These are phyloP conservation scores for Ivindomyrus marchei DNA, from an alignment of 2,113 vertebrate species.

Conservation along the genomic window DNA sequence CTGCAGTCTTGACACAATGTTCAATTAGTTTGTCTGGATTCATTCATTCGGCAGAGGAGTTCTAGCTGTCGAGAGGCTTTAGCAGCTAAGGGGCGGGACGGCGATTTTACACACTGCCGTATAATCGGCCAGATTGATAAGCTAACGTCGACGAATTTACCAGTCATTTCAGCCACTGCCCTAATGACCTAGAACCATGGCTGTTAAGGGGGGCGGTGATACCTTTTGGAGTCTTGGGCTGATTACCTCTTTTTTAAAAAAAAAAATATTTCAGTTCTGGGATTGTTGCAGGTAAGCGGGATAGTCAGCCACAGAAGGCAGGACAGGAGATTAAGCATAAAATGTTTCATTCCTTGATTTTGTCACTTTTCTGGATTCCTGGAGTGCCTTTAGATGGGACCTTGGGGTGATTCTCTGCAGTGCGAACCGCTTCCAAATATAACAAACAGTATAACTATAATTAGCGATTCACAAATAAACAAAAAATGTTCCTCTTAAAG, in stretches of 20 bases:
- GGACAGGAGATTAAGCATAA: not conserved
- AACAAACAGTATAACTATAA: conserved; percentile 1
- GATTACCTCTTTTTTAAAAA: too few relatives aligned
- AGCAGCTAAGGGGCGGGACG: not conserved
- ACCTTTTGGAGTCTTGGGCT: not conserved
- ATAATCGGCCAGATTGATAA: not conserved
- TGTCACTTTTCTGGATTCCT: not conserved
- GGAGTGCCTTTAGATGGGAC: not conserved
- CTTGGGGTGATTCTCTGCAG: not conserved
- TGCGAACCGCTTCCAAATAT: not conserved
- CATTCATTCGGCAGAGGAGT: not conserved
- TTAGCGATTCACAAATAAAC: not conserved
- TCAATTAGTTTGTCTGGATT: conserved; percentile 15
- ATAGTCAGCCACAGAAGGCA: not conserved
- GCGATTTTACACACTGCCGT: not conserved
- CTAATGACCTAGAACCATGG: not conserved
- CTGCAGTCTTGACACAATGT: conserved; percentile 2
- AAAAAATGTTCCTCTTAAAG: not conserved
- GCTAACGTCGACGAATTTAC: not conserved
- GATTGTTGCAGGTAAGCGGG: not conserved
- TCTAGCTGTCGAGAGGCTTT: not conserved
- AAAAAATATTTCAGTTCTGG: not conserved
- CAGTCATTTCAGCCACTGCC: not conserved
- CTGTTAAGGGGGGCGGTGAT: not conserved
- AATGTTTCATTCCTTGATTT: not conserved